Evolutionary conservation across 2,888 invertebrate genomes (phyloP).

Genomic region (Dryococelus australis): DNA sequence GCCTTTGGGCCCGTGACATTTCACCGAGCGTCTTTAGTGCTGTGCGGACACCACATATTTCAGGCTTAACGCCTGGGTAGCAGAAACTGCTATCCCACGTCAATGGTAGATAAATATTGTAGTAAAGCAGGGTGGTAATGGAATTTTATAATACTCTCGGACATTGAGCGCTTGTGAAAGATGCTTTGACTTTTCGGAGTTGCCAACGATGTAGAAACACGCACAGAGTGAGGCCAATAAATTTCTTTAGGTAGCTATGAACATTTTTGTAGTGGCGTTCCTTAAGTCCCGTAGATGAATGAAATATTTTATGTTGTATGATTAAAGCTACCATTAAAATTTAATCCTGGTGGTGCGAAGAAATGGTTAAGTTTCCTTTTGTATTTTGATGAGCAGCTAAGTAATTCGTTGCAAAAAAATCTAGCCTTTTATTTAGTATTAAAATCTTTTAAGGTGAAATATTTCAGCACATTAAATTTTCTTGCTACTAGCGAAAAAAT

Average conservation of each 20-base stretch:
- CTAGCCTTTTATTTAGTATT: too few relatives aligned
- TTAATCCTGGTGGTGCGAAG: too few relatives aligned
- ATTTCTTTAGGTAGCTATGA: not conserved
- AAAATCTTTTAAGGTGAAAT: too few relatives aligned
- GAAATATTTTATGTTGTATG: too few relatives aligned
- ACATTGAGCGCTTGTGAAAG: not conserved
- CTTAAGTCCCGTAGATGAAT: not conserved
- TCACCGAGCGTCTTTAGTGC: not conserved
- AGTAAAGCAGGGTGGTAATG: not conserved
- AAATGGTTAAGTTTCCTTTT: too few relatives aligned
- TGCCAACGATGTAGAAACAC: not conserved
- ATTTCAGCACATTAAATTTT: too few relatives aligned
- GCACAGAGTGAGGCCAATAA: not conserved
- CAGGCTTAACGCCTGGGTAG: not conserved
- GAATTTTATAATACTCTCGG: not conserved
- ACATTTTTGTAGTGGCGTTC: not conserved
- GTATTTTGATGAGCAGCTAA: too few relatives aligned
- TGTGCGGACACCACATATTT: not conserved
- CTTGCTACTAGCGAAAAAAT: too few relatives aligned
- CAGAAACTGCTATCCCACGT: not conserved
- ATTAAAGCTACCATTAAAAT: too few relatives aligned
- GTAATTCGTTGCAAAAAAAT: too few relatives aligned
- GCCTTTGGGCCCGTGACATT: not conserved
- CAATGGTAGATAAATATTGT: not conserved
- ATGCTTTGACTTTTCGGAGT: not conserved